Evolutionary conservation across 64 coral and sea anemone species (phyloP), one percentile per base, ranked within the genome.

Genomic region (Orbicella faveolata): DNA sequence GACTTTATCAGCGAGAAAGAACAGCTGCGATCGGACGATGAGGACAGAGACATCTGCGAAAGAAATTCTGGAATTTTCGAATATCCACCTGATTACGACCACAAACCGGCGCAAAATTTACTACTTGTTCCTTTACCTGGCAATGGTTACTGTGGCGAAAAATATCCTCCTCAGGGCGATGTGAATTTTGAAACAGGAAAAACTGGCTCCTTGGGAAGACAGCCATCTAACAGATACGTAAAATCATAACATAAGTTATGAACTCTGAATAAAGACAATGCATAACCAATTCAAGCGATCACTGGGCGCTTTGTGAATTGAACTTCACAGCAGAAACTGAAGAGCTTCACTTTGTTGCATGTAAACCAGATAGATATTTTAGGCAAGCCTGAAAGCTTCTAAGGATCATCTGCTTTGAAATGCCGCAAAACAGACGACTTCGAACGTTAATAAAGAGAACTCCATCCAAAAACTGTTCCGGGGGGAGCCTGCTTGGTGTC

Each of bases 31-130:
- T 87, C 89, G 14, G 65, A 88, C 15, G 87, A 93, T 41, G 91
- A 96, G 19, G 94, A 96, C 6, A 96, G 90, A 65, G 94, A 93
- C 35, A 59, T 90, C 41, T 96, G 94, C 89, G 94, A 96, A 61
- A 90, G 91, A 52, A 93, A 93, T 83, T 93, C 94, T 19, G 88
- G 88, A 4, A 70, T 94, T 37, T 96, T 96, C 72, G 88, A 96
- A 4, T 73, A 77, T 64, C 88, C 88, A 37, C 78, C 88, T 0
- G 75, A 77, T 17, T 93, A 93, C 73, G 88, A 93, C 34, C 77
- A 64, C n/a, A 77, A 65, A 52, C 36, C 34, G n/a, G 69, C 57
- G 54, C 87, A 93, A 41, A 94, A 78, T 74, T 61, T 89, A 18
- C 78, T 66, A 30, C 76, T 88, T 75, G 55, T 15, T 1, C 55